Base-by-base conservation (phyloP, 2,113 vertebrate species). In the Notarius quadriscutis region DNA sequence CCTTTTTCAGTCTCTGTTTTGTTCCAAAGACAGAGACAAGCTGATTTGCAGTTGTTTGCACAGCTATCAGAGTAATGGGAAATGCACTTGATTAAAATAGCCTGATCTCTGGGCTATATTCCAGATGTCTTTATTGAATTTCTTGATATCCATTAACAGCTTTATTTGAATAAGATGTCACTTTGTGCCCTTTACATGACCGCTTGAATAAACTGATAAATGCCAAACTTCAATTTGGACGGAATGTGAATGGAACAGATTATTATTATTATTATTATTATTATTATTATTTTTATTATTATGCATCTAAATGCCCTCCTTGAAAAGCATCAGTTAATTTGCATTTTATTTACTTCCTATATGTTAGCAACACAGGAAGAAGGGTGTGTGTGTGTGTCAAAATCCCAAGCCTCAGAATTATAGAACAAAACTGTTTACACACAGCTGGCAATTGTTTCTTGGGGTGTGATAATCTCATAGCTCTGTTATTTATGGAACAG, bases 401-500 rank as follows among this genome's bases (percentile, higher is more conserved):
- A 15, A 30, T 48, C 71, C 17, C 8, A 50, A 48, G 27, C 57
- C 14, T 18, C 50, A 77, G 17, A 79, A 20, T n/a, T 57, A 20
- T 86, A 51, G 63, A 69, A n/a, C 71, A 83, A 80, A 79, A 72
- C 80, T 4, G 50, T 77, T 86, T 57, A 84, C 86, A 27, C 55
- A 62, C 34, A 77, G 55, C 34, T 48, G 7, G 51, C 58, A 15
- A 27, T 85, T 62, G 34, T 50, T 78, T 85, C 71, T 41, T 85
- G 57, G 7, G 14, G 22, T 62, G 71, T 27, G 57, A n/a, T 77
- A 85, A 48, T 50, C 58, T 63, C 4, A 22, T 50, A 78, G 57
- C 84, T 63, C 22, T 78, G 71, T 53, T 27, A 77, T 60, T 75
- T 77, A 72, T 63, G 27, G 55, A 55, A 41, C 71, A 74, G 71